Evolutionary conservation across 2,113 vertebrate genomes (phyloP), one percentile per base, ranked within the genome.

Genomic region (Ciconia boyciana): DNA sequence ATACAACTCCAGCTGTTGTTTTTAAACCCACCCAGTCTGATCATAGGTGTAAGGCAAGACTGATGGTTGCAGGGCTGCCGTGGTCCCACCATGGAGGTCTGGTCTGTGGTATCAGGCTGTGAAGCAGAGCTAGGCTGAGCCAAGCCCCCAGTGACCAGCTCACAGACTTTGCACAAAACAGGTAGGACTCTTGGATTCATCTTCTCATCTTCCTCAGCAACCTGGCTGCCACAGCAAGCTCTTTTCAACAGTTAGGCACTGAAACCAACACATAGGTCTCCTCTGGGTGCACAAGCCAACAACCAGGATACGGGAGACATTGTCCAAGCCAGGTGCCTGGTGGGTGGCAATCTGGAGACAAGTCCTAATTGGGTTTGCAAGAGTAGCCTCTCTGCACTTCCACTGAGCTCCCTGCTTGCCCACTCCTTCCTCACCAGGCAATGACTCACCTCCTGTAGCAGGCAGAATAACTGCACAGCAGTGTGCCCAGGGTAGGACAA

Each of bases 61-160:
- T 46, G 36, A 19, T 0, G 5, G 24, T 17, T 14, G 13, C 15
- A 49, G 17, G 22, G 8, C 39, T 70, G 46, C 61, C 0, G 0
- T 29, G 19, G 17, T 64, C 55, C 24, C 11, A 16, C 25, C 1
- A 1, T 0, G 3, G 24, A 44, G 24, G 21, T n/a, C 28, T 68
- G 17, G 10, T 32, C 48, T 69, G 28, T 34, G n/a, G 22, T 29
- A 51, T 26, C 39, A 44, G 55, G 2, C 31, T 65, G 14, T n/a
- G 87, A 66, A 71, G 46, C 13, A 43, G n/a, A 79, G 12, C 26
- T 31, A 22, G 65, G 14, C 31, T 68, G 43, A 90, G 39, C 39
- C 62, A 72, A 76, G 14, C 4, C 26, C 34, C 6, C 31, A 11
- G 0, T 15, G 62, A 39, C 6, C 18, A 80, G 58, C 57, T 68